These are phyloP conservation scores for Amblyjoppa fuscipennis DNA, from an alignment of 2,888 invertebrate genomes.

Conservation along the genomic window DNA sequence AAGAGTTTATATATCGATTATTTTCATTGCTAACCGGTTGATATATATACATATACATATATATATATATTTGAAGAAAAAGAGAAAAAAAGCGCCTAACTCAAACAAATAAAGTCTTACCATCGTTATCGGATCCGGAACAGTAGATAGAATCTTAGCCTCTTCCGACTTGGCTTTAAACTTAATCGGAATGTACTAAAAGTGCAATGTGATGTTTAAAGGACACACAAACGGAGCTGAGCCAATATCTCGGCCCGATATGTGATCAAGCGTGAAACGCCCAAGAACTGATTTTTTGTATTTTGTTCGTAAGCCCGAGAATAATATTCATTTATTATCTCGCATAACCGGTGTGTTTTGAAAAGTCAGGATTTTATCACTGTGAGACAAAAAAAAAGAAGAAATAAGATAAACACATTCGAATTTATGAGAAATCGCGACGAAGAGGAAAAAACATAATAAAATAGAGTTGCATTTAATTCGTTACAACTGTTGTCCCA, in stretches of 20 bases:
- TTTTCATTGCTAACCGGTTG: slow-evolving; percentile 57
- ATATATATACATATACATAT: slow-evolving; percentile 1
- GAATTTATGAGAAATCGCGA: slow-evolving; percentile 11
- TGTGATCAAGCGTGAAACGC: slow-evolving; percentile 76
- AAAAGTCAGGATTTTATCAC: slow-evolving; percentile 19
- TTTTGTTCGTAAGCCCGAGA: slow-evolving; percentile 44
- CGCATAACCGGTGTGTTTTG: slow-evolving; percentile 1
- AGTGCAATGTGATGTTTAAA: slow-evolving; percentile 75
- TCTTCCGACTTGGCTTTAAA: slow-evolving; percentile 78
- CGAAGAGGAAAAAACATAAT: not conserved
- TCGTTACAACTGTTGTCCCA: slow-evolving; percentile 10
- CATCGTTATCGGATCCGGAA: slow-evolving; percentile 45
- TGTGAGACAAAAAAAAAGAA: not conserved
- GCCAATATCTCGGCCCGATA: slow-evolving; percentile 58
- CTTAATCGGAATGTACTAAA: slow-evolving; percentile 75
- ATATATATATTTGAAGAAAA: not conserved
- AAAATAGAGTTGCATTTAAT: slow-evolving; percentile 12
- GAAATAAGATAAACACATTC: not conserved
- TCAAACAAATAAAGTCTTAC: slow-evolving; percentile 35
- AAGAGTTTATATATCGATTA: slow-evolving; percentile 41
- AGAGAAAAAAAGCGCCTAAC: slow-evolving; percentile 53
- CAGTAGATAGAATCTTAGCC: slow-evolving; percentile 72
- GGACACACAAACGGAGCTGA: slow-evolving; percentile 56
- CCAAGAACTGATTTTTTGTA: slow-evolving; percentile 75
- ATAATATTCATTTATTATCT: slow-evolving; percentile 23